These are phyloP conservation scores for Rhadinocentrus ornatus DNA, from an alignment of 2,797 vertebrate species.

Conservation along the genomic window DNA sequence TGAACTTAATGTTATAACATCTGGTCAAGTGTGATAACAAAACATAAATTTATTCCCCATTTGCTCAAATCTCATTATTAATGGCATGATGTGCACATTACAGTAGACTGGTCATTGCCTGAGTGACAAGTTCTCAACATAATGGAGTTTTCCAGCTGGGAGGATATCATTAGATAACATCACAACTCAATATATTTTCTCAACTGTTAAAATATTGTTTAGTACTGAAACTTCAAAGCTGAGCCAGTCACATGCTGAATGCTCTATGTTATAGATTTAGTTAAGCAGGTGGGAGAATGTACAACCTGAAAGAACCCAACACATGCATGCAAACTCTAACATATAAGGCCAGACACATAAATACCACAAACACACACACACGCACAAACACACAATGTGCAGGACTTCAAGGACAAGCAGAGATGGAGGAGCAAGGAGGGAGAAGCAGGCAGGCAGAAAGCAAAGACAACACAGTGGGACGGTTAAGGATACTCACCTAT, in stretches of 20 bases:
- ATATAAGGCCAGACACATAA: background rate
- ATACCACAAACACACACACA: conserved; percentile 21
- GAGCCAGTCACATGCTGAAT: conserved; percentile 1
- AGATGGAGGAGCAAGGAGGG: conserved; percentile 60
- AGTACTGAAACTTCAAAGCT: background rate
- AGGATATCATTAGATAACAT: conserved; percentile 29
- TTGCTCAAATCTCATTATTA: conserved; percentile 49
- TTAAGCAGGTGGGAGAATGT: conserved; percentile 2
- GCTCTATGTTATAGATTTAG: conserved; percentile 25
- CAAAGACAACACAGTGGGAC: conserved; percentile 40
- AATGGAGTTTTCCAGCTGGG: conserved; percentile 45
- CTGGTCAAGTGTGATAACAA: conserved; percentile 53
- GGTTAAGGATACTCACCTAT: conserved; percentile 87
- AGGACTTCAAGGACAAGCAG: conserved; percentile 43
- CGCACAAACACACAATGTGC: conserved; percentile 40
- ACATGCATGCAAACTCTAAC: conserved; percentile 10
- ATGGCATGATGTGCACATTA: conserved; percentile 47
- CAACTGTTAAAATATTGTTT: conserved; percentile 25
- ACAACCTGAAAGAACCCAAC: conserved; percentile 12
- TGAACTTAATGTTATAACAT: conserved; percentile 44
- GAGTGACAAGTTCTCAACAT: conserved; percentile 32
- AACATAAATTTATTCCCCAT: conserved; percentile 42
- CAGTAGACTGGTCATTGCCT: conserved; percentile 15
- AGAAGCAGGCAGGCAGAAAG: conserved; percentile 62
- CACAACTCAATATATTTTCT: conserved; percentile 20